phyloP scores from a whole-genome alignment of 1,140 invertebrate genomes.

The Zaprionus ornatus region DNA sequence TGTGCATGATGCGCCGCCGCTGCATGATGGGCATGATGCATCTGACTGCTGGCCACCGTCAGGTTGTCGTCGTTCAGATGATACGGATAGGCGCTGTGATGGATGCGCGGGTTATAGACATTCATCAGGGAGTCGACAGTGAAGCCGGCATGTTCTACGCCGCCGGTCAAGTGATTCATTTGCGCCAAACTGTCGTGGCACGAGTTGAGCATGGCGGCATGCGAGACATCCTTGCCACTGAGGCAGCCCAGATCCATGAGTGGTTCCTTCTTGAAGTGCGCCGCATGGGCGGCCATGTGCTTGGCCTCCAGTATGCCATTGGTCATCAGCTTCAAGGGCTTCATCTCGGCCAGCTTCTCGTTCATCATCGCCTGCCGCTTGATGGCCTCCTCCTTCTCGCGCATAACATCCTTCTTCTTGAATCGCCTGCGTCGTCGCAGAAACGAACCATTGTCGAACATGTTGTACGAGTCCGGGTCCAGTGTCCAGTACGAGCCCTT shows the following conservation, averaged over 20 bases:
- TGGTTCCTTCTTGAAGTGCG: conserved; percentile 79
- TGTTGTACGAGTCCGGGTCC: conserved; percentile 98
- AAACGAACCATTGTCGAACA: conserved; percentile 99
- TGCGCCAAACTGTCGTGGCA: conserved; percentile 83
- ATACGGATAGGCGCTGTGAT: conserved; percentile 83
- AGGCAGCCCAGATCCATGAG: conserved; percentile 79
- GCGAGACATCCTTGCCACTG: conserved; percentile 73
- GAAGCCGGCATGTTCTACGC: conserved; percentile 80
- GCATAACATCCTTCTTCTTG: conserved; percentile 97
- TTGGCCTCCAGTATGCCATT: conserved; percentile 80
- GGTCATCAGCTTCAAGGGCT: conserved; percentile 82
- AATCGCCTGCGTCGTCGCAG: conserved; percentile 95
- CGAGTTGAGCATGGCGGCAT: conserved; percentile 81
- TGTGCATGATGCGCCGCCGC: conserved; percentile 78
- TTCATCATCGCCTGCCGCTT: conserved; percentile 88
- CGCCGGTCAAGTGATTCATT: conserved; percentile 79
- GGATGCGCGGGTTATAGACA: conserved; percentile 83
- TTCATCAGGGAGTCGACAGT: conserved; percentile 84
- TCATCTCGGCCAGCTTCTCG: conserved; percentile 83
- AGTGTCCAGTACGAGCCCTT: conserved; percentile 99
- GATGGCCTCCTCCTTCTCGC: conserved; percentile 93
- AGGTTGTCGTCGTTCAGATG: conserved; percentile 82
- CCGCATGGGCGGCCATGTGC: conserved; percentile 75
- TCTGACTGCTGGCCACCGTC: conserved; percentile 68
- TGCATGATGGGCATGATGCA: conserved; percentile 76